These are phyloP conservation scores for Agraylea sexmaculata DNA, from an alignment of 1,140 invertebrate genomes.

Conservation along the genomic window DNA sequence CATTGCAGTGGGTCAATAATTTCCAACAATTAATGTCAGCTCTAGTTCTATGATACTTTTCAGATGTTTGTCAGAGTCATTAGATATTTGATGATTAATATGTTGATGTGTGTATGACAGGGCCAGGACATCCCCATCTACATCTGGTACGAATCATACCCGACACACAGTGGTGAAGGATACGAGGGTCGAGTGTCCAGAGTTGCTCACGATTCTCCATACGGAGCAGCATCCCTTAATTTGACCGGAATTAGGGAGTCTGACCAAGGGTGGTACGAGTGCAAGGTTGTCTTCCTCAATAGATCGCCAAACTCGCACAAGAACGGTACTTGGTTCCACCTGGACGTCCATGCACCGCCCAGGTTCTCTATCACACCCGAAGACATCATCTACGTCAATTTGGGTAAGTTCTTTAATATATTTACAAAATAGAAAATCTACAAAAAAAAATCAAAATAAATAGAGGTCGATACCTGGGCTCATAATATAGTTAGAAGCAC, in stretches of 20 bases:
- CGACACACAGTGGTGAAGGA: slow-evolving; percentile 83
- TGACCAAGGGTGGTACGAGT: slow-evolving; percentile 96
- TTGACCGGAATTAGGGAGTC: slow-evolving; percentile 82
- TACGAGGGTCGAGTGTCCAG: slow-evolving; percentile 84
- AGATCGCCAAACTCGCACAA: slow-evolving; percentile 77
- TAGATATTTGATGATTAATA: too few species aligned
- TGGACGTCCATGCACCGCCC: slow-evolving; percentile 90
- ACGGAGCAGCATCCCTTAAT: slow-evolving; percentile 84
- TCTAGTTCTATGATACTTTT: too few species aligned
- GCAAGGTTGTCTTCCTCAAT: slow-evolving; percentile 91
- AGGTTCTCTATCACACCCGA: slow-evolving; percentile 84
- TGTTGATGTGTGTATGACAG: too few species aligned
- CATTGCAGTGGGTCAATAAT: too few species aligned
- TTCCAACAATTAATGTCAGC: too few species aligned
- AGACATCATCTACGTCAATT: slow-evolving; percentile 90
- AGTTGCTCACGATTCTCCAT: slow-evolving; percentile 73
- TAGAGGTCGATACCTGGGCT: too few species aligned
- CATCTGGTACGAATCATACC: slow-evolving; percentile 95
- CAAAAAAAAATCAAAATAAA: too few species aligned
- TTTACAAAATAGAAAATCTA: too few species aligned
- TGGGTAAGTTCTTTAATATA: slow-evolving; percentile 46
- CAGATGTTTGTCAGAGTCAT: too few species aligned
- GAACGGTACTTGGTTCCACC: slow-evolving; percentile 93
- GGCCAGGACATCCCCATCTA: slow-evolving; percentile 89
- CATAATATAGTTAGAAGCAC: too few species aligned